Base-by-base conservation (phyloP, 1,140 invertebrate genomes). In the Nasonia longicornis region DNA sequence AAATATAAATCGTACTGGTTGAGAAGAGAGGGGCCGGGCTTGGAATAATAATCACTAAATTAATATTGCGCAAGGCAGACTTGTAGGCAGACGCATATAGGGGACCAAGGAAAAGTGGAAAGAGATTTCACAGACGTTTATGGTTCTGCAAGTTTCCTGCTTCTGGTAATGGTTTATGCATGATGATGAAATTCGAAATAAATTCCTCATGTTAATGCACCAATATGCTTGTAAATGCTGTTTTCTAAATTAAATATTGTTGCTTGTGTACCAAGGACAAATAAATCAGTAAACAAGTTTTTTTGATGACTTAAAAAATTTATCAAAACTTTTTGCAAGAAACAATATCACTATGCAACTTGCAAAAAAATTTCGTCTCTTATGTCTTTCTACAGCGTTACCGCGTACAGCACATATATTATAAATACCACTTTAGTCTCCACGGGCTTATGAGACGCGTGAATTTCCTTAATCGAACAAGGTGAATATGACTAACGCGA, bases 41-140 rank as follows among this genome's bases (percentile, higher is more conserved):
- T n/a, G 31, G 58, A 79, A 79, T 73, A 64, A 71, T 72, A 79
- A 79, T 79, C 69, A 52, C 20, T 22, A 26, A 72, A 79, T 79
- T 79, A 58, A 64, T 31, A 31, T 8, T 69, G 26, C 26, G 2
- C 3, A 63, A 58, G 2, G 48, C n/a, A 7, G 58, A 31, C 11
- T 76, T 64, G 48, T 52, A 52, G 16, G 12, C 0, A 52, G 48
- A 4, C 16, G 3, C 12, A 14, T 16, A 20, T 4, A 20, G 48
- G 16, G 48, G 48, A 16, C 16, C 14, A 2, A 76, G 52, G 29
- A 42, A 58, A 3, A 58, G 16, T 42, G 4, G 8, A 58, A 42
- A 31, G 26, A 29, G 22, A 58, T 58, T 74, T 52, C 26, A 58
- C 45, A 2, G n/a, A 8, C 22, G 8, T 58, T 73, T 8, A 2